A percentile compares a stretch with the other conserved stretches of the same genome.
Evolutionary conservation across 2,888 invertebrate genomes (phyloP).

Genomic region (Amblyteles armatorius): DNA sequence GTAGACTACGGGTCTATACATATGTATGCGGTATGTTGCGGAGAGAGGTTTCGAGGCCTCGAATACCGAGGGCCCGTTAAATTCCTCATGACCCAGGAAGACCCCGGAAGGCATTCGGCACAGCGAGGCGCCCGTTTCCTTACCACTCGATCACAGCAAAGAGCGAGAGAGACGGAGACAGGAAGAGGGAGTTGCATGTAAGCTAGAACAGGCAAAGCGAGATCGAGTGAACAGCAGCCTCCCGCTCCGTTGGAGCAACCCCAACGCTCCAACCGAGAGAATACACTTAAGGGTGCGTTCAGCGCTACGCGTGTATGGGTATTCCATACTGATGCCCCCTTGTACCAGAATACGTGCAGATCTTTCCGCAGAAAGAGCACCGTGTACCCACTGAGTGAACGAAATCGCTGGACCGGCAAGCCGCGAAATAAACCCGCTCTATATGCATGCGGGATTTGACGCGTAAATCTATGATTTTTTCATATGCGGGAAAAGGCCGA

Average conservation of each 20-base stretch:
- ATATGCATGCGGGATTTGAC: slow-evolving; percentile 82
- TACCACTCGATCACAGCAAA: slow-evolving; percentile 59
- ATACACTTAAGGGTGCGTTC: slow-evolving; percentile 53
- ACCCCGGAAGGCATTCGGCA: slow-evolving; percentile 64
- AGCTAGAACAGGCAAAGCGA: slow-evolving; percentile 14
- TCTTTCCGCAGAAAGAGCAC: slow-evolving; percentile 34
- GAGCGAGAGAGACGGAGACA: slow-evolving; percentile 14
- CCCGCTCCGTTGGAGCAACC: slow-evolving; percentile 52
- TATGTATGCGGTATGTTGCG: slow-evolving; percentile 55
- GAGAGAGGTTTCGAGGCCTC: slow-evolving; percentile 62
- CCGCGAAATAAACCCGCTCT: slow-evolving; percentile 82
- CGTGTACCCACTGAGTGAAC: slow-evolving; percentile 59
- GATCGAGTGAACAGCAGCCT: slow-evolving; percentile 15
- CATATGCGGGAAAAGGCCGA: slow-evolving; percentile 23
- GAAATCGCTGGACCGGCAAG: slow-evolving; percentile 64
- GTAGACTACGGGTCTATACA: slow-evolving; percentile 42
- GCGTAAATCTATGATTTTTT: slow-evolving; percentile 82
- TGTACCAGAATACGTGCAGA: slow-evolving; percentile 19
- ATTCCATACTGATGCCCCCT: slow-evolving; percentile 23
- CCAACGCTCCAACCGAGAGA: slow-evolving; percentile 60
- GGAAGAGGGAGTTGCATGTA: slow-evolving; percentile 15
- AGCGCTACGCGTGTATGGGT: slow-evolving; percentile 36
- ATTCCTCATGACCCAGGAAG: slow-evolving; percentile 68
- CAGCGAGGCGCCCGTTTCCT: slow-evolving; percentile 59
- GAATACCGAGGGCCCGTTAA: slow-evolving; percentile 66